Base-by-base conservation (phyloP, 2,797 vertebrate genomes). In the Rhincodon typus region DNA sequence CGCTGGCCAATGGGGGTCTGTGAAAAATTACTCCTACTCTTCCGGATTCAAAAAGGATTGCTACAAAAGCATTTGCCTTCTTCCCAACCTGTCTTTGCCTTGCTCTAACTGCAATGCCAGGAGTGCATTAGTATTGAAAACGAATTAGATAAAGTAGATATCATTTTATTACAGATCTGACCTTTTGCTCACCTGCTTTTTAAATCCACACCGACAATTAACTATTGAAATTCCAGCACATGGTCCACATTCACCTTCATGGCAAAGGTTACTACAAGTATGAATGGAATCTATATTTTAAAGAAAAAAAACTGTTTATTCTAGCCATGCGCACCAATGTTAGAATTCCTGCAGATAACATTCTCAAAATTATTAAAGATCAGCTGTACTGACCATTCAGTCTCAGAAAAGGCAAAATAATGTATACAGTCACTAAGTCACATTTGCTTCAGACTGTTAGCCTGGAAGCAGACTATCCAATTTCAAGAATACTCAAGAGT, bases 201-300 rank as follows among this genome's bases (percentile, higher is more conserved):
- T 99, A 97, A 98, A 98, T 97, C 98, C 98, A 97, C 99, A 99
- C 96, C 98, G 98, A 97, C 99, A 99, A 96, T 98, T 98, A 97
- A 99, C 96, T 88, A 98, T 98, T 7, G 99, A 99, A 95, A 98
- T 99, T 96, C 98, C 98, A 96, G 98, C 98, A 96, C 99, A 99
- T 0, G 98, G 98, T 42, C 97, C 99, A 96, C 99, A 99, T 96
- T 97, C 97, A 96, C 98, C 99, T 97, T 99, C 99, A 17, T 99
- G 99, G 97, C 99, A 99, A 96, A 99, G 97, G 96, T 98, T 98
- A 97, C 99, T 98, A 97, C 99, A 99, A 21, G 98, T 97, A 97
- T 99, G 99, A 97, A 99, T 95, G n/a, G 97, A 98, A 97, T 99
- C 99, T 98, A 97, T 94, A 96, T 97, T 67, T 97, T 97, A 77